Percentiles rank a stretch among this genome's conserved stretches.
Conservation (phyloP, 2,797 vertebrate genomes). For the Sebastes iracundus region DNA sequence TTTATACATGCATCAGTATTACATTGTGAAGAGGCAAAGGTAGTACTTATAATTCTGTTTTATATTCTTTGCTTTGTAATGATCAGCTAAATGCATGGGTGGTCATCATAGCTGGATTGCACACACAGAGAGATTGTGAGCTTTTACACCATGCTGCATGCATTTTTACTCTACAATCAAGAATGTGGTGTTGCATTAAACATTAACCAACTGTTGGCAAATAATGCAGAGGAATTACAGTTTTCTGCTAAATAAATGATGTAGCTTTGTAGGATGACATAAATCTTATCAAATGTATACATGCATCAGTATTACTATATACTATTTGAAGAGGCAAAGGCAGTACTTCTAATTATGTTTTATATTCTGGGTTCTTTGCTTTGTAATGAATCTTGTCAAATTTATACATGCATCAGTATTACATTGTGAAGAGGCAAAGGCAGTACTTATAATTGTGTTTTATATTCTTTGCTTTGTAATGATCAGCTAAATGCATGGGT, state of each 20-base stretch:
- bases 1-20: background rate
- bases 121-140: background rate
- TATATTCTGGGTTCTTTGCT: background rate
- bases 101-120: conserved; percentile 29
- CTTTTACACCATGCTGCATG: conserved; percentile 28
- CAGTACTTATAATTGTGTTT: background rate
- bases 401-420: background rate
- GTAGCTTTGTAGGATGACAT: no score
- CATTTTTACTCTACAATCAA: background rate
- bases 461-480: background rate
- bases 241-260: no score
- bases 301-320: background rate
- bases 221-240: no score
- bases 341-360: background rate
- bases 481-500: conserved; percentile 15
- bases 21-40: no score
- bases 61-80: background rate
- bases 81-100: conserved; percentile 13
- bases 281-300: background rate
- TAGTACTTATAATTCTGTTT: background rate
- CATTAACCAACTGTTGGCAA: no score
- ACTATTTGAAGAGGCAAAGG: background rate
- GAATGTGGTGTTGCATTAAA: background rate
- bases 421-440: no score
- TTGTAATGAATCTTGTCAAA: conserved; percentile 1